Conservation (phyloP, 2,797 vertebrate species). For the Eurystomus glaucurus region DNA sequence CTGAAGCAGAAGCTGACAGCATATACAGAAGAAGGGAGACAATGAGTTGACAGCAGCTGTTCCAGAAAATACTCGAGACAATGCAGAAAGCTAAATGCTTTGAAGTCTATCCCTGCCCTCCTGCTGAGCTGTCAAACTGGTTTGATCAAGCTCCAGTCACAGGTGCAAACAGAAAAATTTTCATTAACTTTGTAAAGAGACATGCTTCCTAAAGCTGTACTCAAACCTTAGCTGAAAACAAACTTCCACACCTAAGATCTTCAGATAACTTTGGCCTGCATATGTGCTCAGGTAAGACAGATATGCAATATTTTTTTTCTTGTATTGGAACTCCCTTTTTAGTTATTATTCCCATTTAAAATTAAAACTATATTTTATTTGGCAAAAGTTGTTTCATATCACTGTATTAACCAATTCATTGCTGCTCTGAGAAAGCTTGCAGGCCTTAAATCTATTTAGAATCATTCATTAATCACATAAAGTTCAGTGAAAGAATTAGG, state of each 20-base stretch:
- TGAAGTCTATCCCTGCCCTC: conserved; percentile 59
- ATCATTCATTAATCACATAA: not conserved
- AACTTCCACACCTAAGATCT: not conserved
- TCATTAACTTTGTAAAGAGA: conserved; percentile 7
- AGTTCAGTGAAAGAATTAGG: not conserved
- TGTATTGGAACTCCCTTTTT: not conserved
- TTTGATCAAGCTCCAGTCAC: conserved; percentile 57
- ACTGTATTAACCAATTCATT: not conserved
- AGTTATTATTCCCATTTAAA: not conserved
- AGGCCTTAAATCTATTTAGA: not conserved
- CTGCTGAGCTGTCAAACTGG: conserved; percentile 58
- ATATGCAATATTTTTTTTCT: not conserved
- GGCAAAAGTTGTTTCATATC: not conserved
- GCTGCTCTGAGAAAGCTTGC: not conserved
- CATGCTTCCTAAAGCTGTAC: not conserved
- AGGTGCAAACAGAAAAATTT: conserved; percentile 48
- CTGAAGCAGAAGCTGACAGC: conserved; percentile 22
- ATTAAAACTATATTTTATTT: not conserved
- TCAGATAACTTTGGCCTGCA: not conserved
- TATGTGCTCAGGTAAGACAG: not conserved
- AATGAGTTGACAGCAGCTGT: conserved; percentile 55
- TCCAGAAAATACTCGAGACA: conserved; percentile 56
- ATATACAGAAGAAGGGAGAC: not conserved
- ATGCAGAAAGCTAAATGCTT: conserved; percentile 40
- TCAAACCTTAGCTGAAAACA: not conserved